phyloP scores from a whole-genome alignment of 23 tunicate genomes.

The Clavelina lepadiformis region DNA sequence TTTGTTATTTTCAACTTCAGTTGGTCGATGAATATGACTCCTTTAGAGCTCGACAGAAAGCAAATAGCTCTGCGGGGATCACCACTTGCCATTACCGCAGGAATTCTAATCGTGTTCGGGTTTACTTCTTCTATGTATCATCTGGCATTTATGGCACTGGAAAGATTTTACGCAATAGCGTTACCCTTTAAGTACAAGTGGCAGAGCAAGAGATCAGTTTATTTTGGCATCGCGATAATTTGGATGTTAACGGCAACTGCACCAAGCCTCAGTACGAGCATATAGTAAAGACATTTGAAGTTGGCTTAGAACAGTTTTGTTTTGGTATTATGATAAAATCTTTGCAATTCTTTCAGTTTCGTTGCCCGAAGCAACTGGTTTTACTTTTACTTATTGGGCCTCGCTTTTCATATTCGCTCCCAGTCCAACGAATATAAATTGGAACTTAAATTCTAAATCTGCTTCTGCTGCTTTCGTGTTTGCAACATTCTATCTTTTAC shows the following conservation, averaged over 20 bases:
- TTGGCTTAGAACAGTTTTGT: not conserved
- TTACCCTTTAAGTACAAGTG: conserved; percentile 9
- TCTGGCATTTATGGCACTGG: conserved; percentile 5
- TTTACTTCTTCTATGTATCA: conserved; percentile 27
- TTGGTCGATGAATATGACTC: conserved; percentile 19
- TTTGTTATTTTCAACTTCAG: conserved; percentile 33
- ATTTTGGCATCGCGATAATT: not conserved
- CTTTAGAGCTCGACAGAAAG: conserved; percentile 1
- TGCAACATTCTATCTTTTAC: conserved; percentile 2
- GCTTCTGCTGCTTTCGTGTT: conserved; percentile 3
- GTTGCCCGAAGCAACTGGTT: conserved; percentile 18
- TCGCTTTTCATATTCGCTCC: too few species aligned
- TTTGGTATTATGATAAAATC: not conserved
- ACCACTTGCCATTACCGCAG: not conserved
- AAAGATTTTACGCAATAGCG: conserved; percentile 7
- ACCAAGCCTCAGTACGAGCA: not conserved
- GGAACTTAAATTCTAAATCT: too few species aligned
- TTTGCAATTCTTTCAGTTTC: conserved; percentile 9
- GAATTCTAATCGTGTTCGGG: conserved; percentile 8
- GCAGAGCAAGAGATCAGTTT: not conserved
- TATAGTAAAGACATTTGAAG: not conserved
- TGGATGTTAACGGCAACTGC: conserved; percentile 21
- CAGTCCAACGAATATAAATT: too few species aligned
- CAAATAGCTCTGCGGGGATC: not conserved
- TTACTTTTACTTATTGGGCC: too few species aligned